These are phyloP conservation scores for Drosophila fulvimacula DNA, from an alignment of 2,888 invertebrate genomes.

Conservation along the genomic window DNA sequence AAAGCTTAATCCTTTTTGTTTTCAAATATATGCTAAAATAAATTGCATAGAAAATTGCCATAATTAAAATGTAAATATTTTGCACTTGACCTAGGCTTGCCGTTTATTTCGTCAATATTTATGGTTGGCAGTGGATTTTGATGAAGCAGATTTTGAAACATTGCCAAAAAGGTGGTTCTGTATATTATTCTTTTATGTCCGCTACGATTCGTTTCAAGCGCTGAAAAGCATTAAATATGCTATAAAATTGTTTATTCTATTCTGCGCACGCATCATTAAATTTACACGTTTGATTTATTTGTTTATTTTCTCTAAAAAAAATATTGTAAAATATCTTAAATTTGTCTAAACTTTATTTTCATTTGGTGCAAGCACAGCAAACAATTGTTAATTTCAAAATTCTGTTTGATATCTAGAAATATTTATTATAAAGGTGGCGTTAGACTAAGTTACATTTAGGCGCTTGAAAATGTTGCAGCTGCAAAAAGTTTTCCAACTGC, in stretches of 20 bases:
- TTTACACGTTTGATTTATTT: conserved; percentile 1
- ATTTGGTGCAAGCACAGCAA: background rate
- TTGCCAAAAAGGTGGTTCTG: conserved; percentile 54
- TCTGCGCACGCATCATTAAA: conserved; percentile 29
- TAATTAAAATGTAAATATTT: background rate
- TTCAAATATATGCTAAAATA: background rate
- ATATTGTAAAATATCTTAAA: background rate
- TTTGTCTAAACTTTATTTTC: background rate
- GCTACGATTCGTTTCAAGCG: conserved; percentile 32
- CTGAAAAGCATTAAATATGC: conserved; percentile 45
- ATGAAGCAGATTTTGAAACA: conserved; percentile 35
- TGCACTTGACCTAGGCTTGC: conserved; percentile 10
- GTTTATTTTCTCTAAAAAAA: background rate
- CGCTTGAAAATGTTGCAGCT: conserved; percentile 40
- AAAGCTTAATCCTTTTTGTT: too few relatives aligned
- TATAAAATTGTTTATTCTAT: conserved; percentile 20
- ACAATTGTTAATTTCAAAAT: conserved; percentile 22
- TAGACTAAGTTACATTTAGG: conserved; percentile 12
- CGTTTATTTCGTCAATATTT: conserved; percentile 32
- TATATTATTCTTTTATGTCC: conserved; percentile 20
- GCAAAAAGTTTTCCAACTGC: conserved; percentile 47
- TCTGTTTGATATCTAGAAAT: conserved; percentile 41
- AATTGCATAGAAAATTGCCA: background rate
- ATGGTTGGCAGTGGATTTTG: conserved; percentile 13
- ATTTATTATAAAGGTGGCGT: conserved; percentile 2